phyloP scores from a whole-genome alignment of 1,140 invertebrate species.

The Bombus soroeensis region DNA sequence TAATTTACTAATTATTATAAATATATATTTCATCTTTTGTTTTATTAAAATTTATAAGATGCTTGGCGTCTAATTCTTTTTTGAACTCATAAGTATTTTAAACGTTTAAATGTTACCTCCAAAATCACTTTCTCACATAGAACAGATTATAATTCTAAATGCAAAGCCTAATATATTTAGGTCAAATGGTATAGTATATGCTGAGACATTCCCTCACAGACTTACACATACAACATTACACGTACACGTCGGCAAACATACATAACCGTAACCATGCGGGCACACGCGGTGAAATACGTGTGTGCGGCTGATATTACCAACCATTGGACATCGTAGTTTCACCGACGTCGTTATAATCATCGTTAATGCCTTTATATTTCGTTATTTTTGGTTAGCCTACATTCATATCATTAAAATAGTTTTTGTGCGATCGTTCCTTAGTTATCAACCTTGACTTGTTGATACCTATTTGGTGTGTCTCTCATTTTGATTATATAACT shows the following conservation, averaged over 20 bases:
- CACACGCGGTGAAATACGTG: slow-evolving; percentile 46
- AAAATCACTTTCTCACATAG: slow-evolving; percentile 1
- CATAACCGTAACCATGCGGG: slow-evolving; percentile 26
- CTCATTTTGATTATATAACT: slow-evolving; percentile 77
- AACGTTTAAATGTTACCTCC: slow-evolving; percentile 33
- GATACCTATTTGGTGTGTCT: slow-evolving; percentile 60
- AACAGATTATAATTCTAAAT: slow-evolving; percentile 33
- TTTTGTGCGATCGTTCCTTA: slow-evolving; percentile 30
- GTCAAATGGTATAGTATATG: slow-evolving; percentile 58
- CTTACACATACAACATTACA: slow-evolving; percentile 14
- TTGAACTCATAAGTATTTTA: neutral
- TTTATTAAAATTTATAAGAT: neutral
- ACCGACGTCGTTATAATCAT: slow-evolving; percentile 65
- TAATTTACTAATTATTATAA: slow-evolving; percentile 1
- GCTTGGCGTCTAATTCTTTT: no score
- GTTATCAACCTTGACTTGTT: slow-evolving; percentile 44
- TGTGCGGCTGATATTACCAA: slow-evolving; percentile 58
- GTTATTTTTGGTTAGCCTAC: slow-evolving; percentile 28
- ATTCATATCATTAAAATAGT: slow-evolving; percentile 46
- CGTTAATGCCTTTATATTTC: slow-evolving; percentile 61
- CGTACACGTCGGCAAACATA: slow-evolving; percentile 30
- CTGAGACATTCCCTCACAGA: slow-evolving; percentile 24
- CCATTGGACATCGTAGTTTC: slow-evolving; percentile 55
- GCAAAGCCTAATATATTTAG: slow-evolving; percentile 59
- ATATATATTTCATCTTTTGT: neutral